Evolutionary conservation across 2,888 invertebrate genomes (phyloP).

Genomic region (Criorhina ranunculi): DNA sequence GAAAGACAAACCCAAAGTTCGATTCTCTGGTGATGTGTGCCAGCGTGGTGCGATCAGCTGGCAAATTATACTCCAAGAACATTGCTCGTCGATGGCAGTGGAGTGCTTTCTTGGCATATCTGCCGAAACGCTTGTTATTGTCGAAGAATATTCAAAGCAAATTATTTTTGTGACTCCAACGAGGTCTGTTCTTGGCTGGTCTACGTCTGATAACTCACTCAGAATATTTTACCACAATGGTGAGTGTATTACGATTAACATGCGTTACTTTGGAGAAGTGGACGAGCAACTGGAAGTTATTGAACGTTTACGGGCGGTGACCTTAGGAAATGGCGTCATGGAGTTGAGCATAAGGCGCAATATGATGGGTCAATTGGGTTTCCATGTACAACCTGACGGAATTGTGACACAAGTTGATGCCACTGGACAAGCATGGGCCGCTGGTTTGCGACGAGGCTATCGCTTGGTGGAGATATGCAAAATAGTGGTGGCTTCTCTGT

Average conservation of each 20-base stretch:
- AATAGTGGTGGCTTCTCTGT: conserved; percentile 94
- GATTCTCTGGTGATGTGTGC: conserved; percentile 89
- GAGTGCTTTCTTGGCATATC: conserved; percentile 95
- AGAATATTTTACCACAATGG: conserved; percentile 97
- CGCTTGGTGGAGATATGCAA: conserved; percentile 96
- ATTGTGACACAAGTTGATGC: conserved; percentile 90
- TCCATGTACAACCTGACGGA: conserved; percentile 96
- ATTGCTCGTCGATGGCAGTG: conserved; percentile 87
- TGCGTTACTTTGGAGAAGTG: conserved; percentile 89
- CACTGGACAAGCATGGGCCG: conserved; percentile 86
- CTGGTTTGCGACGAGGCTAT: conserved; percentile 95
- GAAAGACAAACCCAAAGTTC: conserved; percentile 90
- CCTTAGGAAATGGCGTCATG: conserved; percentile 89
- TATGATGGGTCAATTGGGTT: conserved; percentile 93
- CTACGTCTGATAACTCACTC: conserved; percentile 87
- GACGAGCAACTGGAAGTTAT: conserved; percentile 91
- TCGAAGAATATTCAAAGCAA: conserved; percentile 93
- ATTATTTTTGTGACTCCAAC: conserved; percentile 95
- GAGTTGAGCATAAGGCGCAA: conserved; percentile 93
- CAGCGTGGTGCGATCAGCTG: conserved; percentile 92
- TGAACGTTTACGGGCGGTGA: conserved; percentile 88
- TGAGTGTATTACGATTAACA: conserved; percentile 93
- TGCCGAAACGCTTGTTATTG: conserved; percentile 93
- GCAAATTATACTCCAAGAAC: conserved; percentile 91
- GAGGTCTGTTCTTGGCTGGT: conserved; percentile 89